Conservation (phyloP, 2,113 vertebrate species). For the Circaetus cinerascens region DNA sequence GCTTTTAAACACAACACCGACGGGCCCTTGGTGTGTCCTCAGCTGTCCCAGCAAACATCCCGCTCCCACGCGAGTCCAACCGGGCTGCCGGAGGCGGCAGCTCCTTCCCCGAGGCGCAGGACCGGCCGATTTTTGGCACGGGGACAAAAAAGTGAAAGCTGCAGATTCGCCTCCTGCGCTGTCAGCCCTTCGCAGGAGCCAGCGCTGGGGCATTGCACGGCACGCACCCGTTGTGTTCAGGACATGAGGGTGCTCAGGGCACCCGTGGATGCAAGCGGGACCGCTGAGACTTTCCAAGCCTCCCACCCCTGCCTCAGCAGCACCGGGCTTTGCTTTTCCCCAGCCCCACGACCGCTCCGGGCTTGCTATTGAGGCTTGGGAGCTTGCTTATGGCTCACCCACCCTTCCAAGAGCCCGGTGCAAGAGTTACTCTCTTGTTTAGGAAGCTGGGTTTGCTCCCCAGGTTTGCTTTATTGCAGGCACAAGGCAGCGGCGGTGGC, state of each 20-base stretch:
- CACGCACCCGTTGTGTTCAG: rapidly evolving
- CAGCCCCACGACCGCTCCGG: not conserved
- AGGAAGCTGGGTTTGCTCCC: not conserved
- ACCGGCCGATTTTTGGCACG: not conserved
- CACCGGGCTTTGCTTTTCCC: not conserved
- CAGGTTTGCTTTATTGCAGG: not conserved
- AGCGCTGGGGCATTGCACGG: rapidly evolving
- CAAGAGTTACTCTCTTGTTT: not conserved
- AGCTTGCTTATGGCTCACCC: not conserved
- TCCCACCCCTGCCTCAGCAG: not conserved
- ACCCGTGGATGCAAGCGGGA: not conserved
- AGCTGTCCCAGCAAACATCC: not conserved
- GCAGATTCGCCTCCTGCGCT: not conserved
- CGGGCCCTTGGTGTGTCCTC: not conserved
- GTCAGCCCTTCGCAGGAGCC: not conserved
- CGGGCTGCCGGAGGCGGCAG: not conserved
- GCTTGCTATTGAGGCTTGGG: not conserved
- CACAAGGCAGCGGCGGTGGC: rapidly evolving
- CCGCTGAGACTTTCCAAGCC: not conserved
- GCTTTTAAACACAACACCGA: not conserved
- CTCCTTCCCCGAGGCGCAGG: rapidly evolving
- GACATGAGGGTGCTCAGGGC: not conserved
- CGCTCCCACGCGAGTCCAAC: not conserved
- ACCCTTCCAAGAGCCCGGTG: not conserved
- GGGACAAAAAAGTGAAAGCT: not conserved